These are phyloP conservation scores for Stenotaenia linearis DNA, from an alignment of 2,888 invertebrate species.

Conservation along the genomic window DNA sequence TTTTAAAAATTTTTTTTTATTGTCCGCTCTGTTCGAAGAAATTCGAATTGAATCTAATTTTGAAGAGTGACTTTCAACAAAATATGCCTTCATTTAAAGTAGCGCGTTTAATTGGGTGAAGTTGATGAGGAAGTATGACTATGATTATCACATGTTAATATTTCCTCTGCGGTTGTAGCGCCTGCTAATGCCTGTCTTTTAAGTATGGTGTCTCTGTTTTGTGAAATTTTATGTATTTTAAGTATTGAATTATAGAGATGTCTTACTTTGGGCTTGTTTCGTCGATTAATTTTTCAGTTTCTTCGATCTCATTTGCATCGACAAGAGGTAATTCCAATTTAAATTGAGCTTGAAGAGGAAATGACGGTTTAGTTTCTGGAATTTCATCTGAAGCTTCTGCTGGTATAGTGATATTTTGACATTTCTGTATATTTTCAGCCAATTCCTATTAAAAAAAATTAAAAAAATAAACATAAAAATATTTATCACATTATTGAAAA, in stretches of 20 bases:
- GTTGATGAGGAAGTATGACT: background rate
- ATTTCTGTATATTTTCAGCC: background rate
- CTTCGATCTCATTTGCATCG: background rate
- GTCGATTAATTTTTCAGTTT: background rate
- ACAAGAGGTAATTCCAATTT: background rate
- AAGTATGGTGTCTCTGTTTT: background rate
- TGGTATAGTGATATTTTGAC: background rate
- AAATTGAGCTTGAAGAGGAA: background rate
- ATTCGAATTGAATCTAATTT: too few species aligned
- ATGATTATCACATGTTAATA: background rate
- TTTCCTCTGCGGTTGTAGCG: background rate
- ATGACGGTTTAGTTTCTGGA: background rate
- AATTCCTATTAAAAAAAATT: background rate
- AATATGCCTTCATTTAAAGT: too few species aligned
- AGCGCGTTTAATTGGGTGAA: background rate
- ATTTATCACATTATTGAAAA: background rate
- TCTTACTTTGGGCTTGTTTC: background rate
- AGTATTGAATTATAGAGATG: background rate
- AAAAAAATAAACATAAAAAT: background rate
- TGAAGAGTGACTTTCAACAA: too few species aligned
- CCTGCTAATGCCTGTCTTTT: background rate
- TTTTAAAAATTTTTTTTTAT: too few species aligned
- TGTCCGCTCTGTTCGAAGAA: too few species aligned
- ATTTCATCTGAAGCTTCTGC: background rate
- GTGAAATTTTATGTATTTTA: background rate